Percentiles rank a stretch among this genome's conserved stretches.
Conservation (phyloP, 2,797 vertebrate species). For the Helicolenus hilgendorfi region DNA sequence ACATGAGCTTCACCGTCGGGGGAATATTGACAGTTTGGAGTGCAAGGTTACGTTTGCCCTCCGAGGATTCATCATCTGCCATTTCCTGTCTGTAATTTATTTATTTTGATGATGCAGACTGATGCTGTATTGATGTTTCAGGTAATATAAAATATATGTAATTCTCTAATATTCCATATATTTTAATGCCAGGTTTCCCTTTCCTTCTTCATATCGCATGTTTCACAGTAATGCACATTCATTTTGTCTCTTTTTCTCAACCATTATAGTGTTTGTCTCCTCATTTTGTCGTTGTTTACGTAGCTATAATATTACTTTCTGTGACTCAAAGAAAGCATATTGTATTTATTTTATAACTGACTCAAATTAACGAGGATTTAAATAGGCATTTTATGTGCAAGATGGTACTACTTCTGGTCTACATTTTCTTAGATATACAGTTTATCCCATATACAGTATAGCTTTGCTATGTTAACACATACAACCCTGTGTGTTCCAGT, state of each 20-base stretch:
- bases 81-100: conserved; percentile 76
- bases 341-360: neutral
- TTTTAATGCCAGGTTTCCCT: neutral
- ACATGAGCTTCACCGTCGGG: conserved; percentile 75
- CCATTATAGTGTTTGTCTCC: neutral
- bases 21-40: conserved; percentile 77
- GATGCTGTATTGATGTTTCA: conserved; percentile 15
- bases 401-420: neutral
- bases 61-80: conserved; percentile 61
- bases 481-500: neutral
- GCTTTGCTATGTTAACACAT: neutral
- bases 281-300: neutral
- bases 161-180: neutral
- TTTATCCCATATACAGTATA: neutral
- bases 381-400: neutral
- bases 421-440: neutral
- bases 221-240: neutral
- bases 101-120: conserved; percentile 54
- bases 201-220: neutral
- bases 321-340: neutral
- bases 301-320: neutral
- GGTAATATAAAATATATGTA: neutral
- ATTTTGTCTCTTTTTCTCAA: neutral
- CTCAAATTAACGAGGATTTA: neutral
- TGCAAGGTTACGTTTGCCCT: conserved; percentile 76